Evolutionary conservation across 2,888 invertebrate genomes (phyloP), one percentile per base, ranked within the genome.

Genomic region (Drosophila neotestacea): DNA sequence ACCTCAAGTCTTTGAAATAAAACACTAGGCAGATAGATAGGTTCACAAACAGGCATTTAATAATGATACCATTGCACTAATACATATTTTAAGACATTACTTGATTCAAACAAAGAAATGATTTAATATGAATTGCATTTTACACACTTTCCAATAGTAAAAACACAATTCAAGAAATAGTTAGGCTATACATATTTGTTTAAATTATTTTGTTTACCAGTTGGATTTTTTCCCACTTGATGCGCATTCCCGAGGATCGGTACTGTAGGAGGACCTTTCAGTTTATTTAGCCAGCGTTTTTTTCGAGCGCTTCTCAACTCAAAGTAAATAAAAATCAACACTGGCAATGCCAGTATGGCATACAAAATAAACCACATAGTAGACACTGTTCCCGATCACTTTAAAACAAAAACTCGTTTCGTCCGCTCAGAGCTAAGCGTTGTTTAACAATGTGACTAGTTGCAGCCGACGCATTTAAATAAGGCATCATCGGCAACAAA

Each of bases 241-340:
- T 88, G 90, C 1, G 83, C 88, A 77, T 92, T 92, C 4, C 92
- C 92, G 7, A 92, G 2, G 6, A 92, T 2, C 1, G 92, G 91
- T 44, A 90, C 9, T 0, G 85, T 69, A 1, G 76, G 54, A 1
- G 90, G 90, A 0, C 92, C 91, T 1, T 75, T 82, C 9, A 91
- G 51, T 51, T 85, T 84, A 30, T 83, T 85, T 10, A 91, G 22
- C 32, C 71, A 32, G 13, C 73, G 73, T 44, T 72, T 79, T 13
- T 74, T 63, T 13, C 69, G 80, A 11, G 65, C 79, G 44, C 72
- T 65, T 13, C 51, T 79, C 0, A 81, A 22, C 38, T 89, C 84
- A 11, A 83, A 68, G 58, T 81, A 88, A 4, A 60, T 44, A 6
- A 79, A 44, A 2, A 75, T 7, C 5, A 89, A 27, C 34, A 90